These are phyloP conservation scores for Meloe dianella DNA, from an alignment of 2,888 invertebrate species.

Conservation along the genomic window DNA sequence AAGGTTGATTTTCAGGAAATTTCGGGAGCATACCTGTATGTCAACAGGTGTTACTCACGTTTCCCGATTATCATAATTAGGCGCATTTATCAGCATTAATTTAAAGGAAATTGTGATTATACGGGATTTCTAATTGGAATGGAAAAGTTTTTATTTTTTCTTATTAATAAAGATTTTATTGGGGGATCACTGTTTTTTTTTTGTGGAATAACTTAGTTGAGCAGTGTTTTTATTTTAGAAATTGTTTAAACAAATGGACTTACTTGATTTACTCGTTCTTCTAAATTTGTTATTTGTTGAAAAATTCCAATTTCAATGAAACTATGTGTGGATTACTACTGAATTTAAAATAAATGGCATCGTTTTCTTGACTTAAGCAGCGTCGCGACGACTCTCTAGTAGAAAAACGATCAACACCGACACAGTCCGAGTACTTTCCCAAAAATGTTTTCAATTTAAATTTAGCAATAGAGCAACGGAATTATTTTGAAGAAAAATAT, in stretches of 20 bases:
- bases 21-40: background rate
- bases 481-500: background rate
- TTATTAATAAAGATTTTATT: too few species aligned
- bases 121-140: background rate
- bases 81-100: background rate
- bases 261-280: background rate
- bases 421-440: constrained; percentile 24
- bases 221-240: too few species aligned
- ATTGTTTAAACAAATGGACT: background rate
- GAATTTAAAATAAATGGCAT: constrained; percentile 1
- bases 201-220: too few species aligned
- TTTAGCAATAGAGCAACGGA: background rate
- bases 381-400: constrained; percentile 1
- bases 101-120: background rate
- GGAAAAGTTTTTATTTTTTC: too few species aligned
- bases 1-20: constrained; percentile 2
- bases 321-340: constrained; percentile 7
- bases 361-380: background rate
- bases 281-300: background rate
- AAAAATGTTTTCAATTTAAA: background rate
- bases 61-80: background rate
- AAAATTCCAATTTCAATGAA: constrained; percentile 5
- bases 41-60: constrained; percentile 10
- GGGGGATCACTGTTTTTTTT: too few species aligned
- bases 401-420: constrained; percentile 36